Evolutionary conservation across 2,113 vertebrate species (phyloP).

Genomic region (Nycticorax nycticorax): DNA sequence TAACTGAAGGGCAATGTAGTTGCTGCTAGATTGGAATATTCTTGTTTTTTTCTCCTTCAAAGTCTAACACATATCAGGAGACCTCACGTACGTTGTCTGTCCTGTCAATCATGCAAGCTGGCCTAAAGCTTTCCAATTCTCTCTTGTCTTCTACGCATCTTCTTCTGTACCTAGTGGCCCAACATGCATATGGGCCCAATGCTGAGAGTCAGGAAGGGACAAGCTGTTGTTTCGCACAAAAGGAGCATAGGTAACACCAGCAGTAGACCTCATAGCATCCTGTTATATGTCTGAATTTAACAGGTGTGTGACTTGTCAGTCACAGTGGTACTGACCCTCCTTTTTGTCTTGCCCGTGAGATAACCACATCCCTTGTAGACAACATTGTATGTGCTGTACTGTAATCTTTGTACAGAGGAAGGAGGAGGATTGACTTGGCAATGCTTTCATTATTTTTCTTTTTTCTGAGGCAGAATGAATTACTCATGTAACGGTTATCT

Average conservation of each 20-base stretch:
- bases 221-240: background rate
- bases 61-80: background rate
- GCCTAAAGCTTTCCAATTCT: background rate
- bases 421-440: background rate
- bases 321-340: background rate
- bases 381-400: background rate
- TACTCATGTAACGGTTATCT: background rate
- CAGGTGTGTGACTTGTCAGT: background rate
- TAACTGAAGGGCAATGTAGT: background rate
- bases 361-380: background rate
- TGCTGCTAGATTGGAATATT: background rate
- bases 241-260: background rate
- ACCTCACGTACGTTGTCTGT: background rate
- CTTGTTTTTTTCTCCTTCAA: background rate
- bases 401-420: background rate
- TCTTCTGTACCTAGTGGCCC: background rate
- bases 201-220: background rate
- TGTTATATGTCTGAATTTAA: background rate
- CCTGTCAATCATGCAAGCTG: background rate
- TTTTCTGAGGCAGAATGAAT: background rate
- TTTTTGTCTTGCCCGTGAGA: background rate
- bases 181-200: fast-evolving
- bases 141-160: background rate
- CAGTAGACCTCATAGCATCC: background rate
- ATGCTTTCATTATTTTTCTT: background rate